These are phyloP conservation scores for Camponotus floridanus DNA, from an alignment of 1,140 invertebrate species.

Conservation along the genomic window DNA sequence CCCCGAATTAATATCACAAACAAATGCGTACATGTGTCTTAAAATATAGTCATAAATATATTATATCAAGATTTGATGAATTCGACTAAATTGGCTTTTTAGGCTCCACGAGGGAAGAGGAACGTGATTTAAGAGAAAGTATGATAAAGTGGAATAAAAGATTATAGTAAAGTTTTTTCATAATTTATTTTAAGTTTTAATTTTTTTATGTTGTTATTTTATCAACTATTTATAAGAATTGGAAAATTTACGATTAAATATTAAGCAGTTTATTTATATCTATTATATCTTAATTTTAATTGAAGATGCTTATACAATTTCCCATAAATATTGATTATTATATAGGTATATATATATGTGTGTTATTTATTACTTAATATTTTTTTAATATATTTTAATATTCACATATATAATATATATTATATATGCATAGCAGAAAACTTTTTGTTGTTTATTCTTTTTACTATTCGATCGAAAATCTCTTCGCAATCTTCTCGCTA, in stretches of 20 bases:
- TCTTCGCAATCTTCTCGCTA: too few species aligned
- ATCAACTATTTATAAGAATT: neutral
- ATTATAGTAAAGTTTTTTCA: neutral
- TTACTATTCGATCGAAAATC: too few species aligned
- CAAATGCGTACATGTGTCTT: neutral
- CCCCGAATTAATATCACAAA: slow-evolving; percentile 40
- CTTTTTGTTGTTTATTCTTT: too few species aligned
- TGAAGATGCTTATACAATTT: too few species aligned
- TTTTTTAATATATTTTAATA: too few species aligned
- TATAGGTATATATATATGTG: too few species aligned
- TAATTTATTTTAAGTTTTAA: neutral
- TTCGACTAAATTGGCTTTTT: neutral
- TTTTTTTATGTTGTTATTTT: neutral
- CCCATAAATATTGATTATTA: too few species aligned
- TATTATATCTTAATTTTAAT: neutral
- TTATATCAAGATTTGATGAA: neutral
- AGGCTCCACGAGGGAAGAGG: neutral
- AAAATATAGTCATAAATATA: neutral
- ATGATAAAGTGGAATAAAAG: slow-evolving; percentile 8
- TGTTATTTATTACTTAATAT: too few species aligned
- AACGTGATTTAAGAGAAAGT: neutral
- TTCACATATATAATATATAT: too few species aligned
- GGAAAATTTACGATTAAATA: neutral
- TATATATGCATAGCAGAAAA: too few species aligned
- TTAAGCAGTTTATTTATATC: neutral